A percentile compares a stretch with the other conserved stretches of the same genome.
Conservation (phyloP, 2,888 invertebrate genomes). For the Scaptomyza reducta region DNA sequence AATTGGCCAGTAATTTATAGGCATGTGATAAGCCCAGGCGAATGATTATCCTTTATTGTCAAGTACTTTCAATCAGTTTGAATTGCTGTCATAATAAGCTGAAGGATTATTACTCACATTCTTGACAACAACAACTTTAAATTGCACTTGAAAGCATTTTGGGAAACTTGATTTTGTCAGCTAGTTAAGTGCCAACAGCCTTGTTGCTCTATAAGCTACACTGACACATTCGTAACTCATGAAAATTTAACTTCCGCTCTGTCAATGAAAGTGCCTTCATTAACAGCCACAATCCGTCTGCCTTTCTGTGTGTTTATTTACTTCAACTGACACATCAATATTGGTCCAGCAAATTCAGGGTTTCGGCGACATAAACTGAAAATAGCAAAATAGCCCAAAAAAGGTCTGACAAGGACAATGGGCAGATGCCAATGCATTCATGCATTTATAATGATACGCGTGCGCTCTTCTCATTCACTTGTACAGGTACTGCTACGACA, state of each 20-base stretch:
- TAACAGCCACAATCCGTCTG: neutral
- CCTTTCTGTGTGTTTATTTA: conserved; percentile 9
- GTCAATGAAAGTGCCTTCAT: conserved; percentile 12
- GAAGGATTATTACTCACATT: conserved; percentile 7
- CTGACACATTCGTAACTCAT: conserved; percentile 38
- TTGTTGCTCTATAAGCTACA: conserved; percentile 18
- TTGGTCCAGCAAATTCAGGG: conserved; percentile 38
- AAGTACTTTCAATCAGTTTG: conserved; percentile 8
- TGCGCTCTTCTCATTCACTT: conserved; percentile 10
- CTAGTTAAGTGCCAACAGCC: neutral
- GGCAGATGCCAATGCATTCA: conserved; percentile 55
- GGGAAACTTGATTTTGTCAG: too few relatives aligned
- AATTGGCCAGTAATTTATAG: conserved; percentile 8
- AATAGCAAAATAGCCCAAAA: conserved; percentile 18
- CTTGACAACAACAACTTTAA: neutral
- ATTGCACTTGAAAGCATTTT: neutral
- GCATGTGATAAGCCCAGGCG: neutral
- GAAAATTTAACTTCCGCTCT: conserved; percentile 8
- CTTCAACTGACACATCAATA: conserved; percentile 38
- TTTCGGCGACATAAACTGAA: conserved; percentile 6
- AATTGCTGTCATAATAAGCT: conserved; percentile 8
- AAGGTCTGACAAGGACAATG: conserved; percentile 61
- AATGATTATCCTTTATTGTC: neutral
- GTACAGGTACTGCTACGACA: neutral
- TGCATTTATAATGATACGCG: conserved; percentile 65